These are phyloP conservation scores for Piaya cayana DNA, from an alignment of 2,113 vertebrate species.

Conservation along the genomic window DNA sequence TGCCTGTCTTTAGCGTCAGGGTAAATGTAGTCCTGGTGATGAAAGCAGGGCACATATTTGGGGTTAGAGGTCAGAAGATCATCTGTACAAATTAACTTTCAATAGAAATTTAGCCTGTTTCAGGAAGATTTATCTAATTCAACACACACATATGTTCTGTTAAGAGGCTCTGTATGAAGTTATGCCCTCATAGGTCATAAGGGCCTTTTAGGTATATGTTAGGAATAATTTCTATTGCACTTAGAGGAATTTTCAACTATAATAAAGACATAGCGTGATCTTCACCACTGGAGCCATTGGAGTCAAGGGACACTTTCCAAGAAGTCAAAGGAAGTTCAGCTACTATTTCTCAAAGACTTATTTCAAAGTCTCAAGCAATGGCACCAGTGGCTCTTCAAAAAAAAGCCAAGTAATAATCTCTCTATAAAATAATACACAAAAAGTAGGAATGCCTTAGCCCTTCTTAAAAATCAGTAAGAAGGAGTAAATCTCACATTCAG, in stretches of 20 bases:
- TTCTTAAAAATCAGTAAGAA: not conserved
- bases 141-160: not conserved
- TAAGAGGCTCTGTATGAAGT: not conserved
- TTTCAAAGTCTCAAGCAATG: not conserved
- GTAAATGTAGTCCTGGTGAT: slow-evolving; percentile 88
- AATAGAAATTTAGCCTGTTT: not conserved
- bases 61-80: not conserved
- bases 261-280: not conserved
- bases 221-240: not conserved
- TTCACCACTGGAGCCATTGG: not conserved
- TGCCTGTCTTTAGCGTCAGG: slow-evolving; percentile 83
- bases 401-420: not conserved
- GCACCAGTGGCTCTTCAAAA: not conserved
- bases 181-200: not conserved
- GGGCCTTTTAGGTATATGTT: not conserved
- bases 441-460: not conserved
- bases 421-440: not conserved
- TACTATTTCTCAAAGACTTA: not conserved
- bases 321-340: not conserved
- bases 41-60: not conserved
- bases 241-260: not conserved
- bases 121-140: not conserved
- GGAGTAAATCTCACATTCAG: not conserved
- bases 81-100: not conserved
- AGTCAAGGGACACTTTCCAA: not conserved